Evolutionary conservation across 2,113 vertebrate genomes (phyloP).

Genomic region (Theristicus caerulescens): DNA sequence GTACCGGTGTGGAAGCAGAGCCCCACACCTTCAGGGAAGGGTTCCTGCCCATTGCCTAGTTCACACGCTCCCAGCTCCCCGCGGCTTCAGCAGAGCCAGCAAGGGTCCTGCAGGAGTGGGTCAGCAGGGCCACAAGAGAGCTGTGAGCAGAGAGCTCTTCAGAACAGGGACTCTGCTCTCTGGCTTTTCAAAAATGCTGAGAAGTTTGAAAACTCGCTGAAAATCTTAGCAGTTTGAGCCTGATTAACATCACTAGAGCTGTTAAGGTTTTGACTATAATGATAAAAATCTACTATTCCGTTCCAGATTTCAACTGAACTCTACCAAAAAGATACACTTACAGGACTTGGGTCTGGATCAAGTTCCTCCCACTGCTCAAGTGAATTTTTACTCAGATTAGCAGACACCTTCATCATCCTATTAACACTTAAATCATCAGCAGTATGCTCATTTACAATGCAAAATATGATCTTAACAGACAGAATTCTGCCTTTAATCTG

Average conservation of each 20-base stretch:
- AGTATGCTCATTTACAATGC: not conserved
- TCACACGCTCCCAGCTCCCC: not conserved
- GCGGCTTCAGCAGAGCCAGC: not conserved
- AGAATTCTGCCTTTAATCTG: not conserved
- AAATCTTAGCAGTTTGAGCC: not conserved
- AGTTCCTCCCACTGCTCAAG: not conserved
- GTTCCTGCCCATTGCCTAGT: not conserved
- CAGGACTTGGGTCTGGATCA: not conserved
- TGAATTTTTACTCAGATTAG: not conserved
- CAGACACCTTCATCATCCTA: not conserved
- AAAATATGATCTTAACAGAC: not conserved
- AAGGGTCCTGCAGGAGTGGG: rapidly evolving
- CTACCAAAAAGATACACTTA: not conserved
- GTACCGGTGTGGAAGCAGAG: not conserved
- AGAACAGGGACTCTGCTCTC: not conserved
- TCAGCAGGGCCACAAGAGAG: not conserved
- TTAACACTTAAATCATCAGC: not conserved
- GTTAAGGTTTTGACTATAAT: not conserved
- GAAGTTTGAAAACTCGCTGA: not conserved
- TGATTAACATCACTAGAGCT: not conserved
- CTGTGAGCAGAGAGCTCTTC: not conserved
- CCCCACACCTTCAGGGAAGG: not conserved
- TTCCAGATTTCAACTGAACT: not conserved
- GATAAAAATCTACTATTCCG: not conserved
- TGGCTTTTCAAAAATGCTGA: not conserved